phyloP scores from a whole-genome alignment of 2,888 invertebrate genomes.

The Oasisia sp. region DNA sequence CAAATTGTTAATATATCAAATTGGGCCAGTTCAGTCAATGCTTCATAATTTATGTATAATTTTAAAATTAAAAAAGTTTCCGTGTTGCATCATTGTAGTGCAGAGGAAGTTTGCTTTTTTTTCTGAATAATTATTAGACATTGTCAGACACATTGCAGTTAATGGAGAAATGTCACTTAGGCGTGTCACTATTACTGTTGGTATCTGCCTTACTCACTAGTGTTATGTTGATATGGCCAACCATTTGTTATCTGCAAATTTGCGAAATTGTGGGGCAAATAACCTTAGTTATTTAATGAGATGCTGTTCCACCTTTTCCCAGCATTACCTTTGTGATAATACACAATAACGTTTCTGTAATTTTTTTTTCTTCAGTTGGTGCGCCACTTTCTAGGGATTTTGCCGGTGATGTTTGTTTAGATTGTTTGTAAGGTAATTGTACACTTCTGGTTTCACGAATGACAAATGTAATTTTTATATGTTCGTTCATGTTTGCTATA shows the following conservation, averaged over 20 bases:
- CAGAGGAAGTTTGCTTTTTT: background rate
- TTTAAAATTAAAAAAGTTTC: background rate
- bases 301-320: too few species aligned
- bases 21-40: background rate
- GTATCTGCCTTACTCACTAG: background rate
- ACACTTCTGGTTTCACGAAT: background rate
- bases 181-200: background rate
- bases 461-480: background rate
- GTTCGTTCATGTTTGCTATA: background rate
- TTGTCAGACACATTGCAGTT: background rate
- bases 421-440: background rate
- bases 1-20: background rate
- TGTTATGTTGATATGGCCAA: background rate
- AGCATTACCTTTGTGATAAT: background rate
- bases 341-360: background rate
- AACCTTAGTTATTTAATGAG: too few species aligned
- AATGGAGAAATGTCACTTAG: background rate
- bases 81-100: background rate
- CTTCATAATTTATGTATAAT: background rate
- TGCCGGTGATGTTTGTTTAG: background rate
- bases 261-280: too few species aligned
- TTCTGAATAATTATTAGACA: background rate
- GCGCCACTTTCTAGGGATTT: background rate
- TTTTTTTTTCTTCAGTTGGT: background rate
- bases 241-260: background rate